Evolutionary conservation across 1,140 invertebrate genomes (phyloP).

Genomic region (Aleiodes sp.): DNA sequence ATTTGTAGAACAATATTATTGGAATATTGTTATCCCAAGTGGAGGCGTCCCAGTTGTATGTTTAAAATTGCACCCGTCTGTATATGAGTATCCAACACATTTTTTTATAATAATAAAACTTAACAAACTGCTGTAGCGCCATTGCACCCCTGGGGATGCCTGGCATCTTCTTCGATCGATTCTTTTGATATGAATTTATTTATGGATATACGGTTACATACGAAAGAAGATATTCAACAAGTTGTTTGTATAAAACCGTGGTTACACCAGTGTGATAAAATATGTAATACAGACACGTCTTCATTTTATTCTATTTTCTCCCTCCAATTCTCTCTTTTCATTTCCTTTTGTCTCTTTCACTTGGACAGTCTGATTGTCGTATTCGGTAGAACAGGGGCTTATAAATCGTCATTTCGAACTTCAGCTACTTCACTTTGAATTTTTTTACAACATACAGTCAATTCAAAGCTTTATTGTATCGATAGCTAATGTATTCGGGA

Average conservation of each 20-base stretch:
- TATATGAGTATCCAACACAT: neutral
- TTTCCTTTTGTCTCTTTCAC: too few relatives aligned
- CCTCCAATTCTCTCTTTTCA: too few relatives aligned
- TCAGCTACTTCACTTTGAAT: too few relatives aligned
- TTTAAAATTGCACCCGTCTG: neutral
- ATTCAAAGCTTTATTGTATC: too few relatives aligned
- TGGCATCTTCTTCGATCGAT: neutral
- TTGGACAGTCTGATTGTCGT: too few relatives aligned
- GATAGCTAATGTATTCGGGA: too few relatives aligned
- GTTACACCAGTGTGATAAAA: conserved; percentile 7
- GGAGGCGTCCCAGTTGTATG: neutral
- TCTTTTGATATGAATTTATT: conserved; percentile 21
- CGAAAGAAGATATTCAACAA: conserved; percentile 20
- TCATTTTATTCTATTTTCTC: too few relatives aligned
- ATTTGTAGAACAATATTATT: conserved; percentile 60
- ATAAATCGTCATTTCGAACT: too few relatives aligned
- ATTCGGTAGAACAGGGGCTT: too few relatives aligned
- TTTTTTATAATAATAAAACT: conserved; percentile 14
- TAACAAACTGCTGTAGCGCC: neutral
- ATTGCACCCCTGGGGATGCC: conserved; percentile 15
- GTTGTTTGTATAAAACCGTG: neutral
- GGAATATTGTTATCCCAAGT: conserved; percentile 25
- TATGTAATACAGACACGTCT: neutral
- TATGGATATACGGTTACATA: neutral
- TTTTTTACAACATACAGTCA: too few relatives aligned